Evolutionary conservation across 2,113 vertebrate species (phyloP), one percentile per base, ranked within the genome.

Genomic region (Oceanites oceanicus): DNA sequence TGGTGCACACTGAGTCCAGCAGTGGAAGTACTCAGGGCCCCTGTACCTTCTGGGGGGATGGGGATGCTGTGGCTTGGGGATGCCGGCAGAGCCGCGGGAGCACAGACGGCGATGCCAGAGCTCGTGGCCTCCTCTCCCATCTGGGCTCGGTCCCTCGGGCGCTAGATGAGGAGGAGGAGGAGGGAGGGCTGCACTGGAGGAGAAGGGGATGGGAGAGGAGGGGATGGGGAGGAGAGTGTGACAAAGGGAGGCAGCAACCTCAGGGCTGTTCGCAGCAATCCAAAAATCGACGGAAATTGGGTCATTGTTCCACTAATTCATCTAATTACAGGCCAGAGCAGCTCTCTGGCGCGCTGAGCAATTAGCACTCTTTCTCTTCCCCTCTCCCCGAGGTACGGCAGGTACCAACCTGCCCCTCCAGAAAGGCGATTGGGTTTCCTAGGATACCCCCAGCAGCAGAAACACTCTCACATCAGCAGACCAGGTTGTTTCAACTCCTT

Each of bases 311-410:
- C 75, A 91, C 93, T 96, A 96, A 96, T 97, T 97, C 93, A 40
- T 75, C 88, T 96, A 96, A 97, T 98, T 98, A 97, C 87, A 98
- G 94, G 93, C 94, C 88, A 96, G 94, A 91, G 80, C 68, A 73
- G 93, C 90, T 78, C 91, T 90, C 91, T 85, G 75, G 96, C 45
- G 71, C 3, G 70, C 88, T 86, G 86, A 94, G 81, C 95, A 97
- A 94, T 94, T 97, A 95, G 74, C 84, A 93, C 82, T 83, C 79
- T 83, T 96, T 96, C 93, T 91, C 77, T 88, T 58, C 62, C 67
- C 18, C 20, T 70, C 58, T 92, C 90, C 91, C 91, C 5, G n/a
- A 94, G 91, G 92, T 95, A 92, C 15, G 10, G 59, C 76, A 91
- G 90, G 91, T 76, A 92, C 90, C 94, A 86, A 52, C 89, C 85